Base-by-base conservation (phyloP, 2,888 invertebrate species). In the Leistus spinibarbis region DNA sequence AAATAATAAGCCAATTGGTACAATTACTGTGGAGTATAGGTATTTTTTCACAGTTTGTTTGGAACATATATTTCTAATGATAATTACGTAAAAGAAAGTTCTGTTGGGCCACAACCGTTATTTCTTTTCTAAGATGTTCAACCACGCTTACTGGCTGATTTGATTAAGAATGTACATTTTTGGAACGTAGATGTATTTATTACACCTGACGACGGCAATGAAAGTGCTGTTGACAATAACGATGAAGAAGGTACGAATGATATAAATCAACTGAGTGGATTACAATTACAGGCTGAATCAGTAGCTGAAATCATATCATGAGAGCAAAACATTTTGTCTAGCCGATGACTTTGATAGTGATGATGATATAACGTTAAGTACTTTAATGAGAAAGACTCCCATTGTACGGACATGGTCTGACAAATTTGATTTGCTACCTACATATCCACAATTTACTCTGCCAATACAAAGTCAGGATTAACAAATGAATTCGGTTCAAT, bases 121-220 rank as follows among this genome's bases (percentile, higher is more conserved):
- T 13, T 22, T 64, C 9, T 64, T 22, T 22, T 64, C 68, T 56
- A 63, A 69, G 23, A 60, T 77, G 56, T 76, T 54, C 66, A 73
- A 78, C 72, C 9, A 76, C 76, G 13, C 22, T 65, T 77, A 54
- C 76, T 77, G 24, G 69, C 68, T 56, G 76, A 77, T 76, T 64
- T 78, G 62, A 78, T 78, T 24, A 77, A 78, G 76, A 76, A 20
- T 77, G 78, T 78, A 60, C 71, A 79, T 20, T 79, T 79, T 77
- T 78, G 76, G 78, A 17, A 62, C 3, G 78, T 77, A 10, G 78
- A 78, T 73, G 63, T 79, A 60, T 79, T 69, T 65, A 76, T 79
- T 60, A 77, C 77, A 19, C 77, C 77, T 76, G 70, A 78, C 74
- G 78, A 78, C 69, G 76, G 78, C 40, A 54, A 54, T 54, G 20